Conservation (phyloP, 2,888 invertebrate genomes). For the Molorchus minor region DNA sequence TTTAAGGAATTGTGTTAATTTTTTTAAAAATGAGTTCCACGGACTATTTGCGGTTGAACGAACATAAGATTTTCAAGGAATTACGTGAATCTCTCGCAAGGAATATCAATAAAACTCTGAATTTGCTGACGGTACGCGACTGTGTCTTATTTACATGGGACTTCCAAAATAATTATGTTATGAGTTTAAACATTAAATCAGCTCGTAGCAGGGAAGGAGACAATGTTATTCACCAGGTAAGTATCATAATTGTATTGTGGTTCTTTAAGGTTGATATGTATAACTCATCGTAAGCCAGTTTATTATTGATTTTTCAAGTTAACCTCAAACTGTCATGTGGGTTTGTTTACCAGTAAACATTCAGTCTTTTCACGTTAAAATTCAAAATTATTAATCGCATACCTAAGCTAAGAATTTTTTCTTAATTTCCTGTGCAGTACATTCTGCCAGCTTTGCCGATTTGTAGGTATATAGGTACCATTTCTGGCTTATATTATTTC, state of each 20-base stretch:
- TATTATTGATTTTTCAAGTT: conserved; percentile 26
- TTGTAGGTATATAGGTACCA: no score
- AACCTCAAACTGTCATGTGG: conserved; percentile 36
- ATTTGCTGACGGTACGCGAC: conserved; percentile 72
- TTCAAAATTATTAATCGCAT: no score
- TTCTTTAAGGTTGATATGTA: not conserved
- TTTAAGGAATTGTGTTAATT: not conserved
- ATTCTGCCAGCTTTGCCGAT: no score
- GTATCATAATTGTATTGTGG: conserved; percentile 11
- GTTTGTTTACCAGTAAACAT: conserved; percentile 1
- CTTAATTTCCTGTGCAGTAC: no score
- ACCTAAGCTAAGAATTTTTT: no score
- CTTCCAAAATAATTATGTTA: conserved; percentile 70
- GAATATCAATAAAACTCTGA: conserved; percentile 68
- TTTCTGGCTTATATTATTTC: no score
- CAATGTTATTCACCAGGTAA: conserved; percentile 71
- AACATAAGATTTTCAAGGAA: conserved; percentile 70
- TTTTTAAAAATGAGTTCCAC: conserved; percentile 66
- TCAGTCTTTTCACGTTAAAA: no score
- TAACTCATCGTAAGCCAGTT: not conserved
- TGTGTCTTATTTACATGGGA: conserved; percentile 77
- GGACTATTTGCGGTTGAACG: conserved; percentile 68
- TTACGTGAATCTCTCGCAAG: conserved; percentile 67
- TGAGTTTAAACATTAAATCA: conserved; percentile 69
- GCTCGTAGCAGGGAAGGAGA: conserved; percentile 61